Evolutionary conservation across 1,140 invertebrate species (phyloP).

Genomic region (Aphelinus certus): DNA sequence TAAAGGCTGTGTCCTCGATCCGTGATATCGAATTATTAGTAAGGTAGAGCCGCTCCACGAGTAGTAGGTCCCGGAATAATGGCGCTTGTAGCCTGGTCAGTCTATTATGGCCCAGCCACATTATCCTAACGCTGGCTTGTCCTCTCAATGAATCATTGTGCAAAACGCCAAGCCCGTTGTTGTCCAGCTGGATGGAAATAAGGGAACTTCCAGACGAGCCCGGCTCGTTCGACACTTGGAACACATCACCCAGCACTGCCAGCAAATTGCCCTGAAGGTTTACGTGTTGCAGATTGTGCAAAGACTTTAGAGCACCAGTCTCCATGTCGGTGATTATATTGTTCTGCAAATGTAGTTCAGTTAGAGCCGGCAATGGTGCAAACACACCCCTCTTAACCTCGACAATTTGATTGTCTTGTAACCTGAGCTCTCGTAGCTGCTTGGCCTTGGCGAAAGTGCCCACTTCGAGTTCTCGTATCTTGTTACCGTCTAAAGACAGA

Average conservation of each 20-base stretch:
- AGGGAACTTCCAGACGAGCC: conserved; percentile 66
- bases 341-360: conserved; percentile 88
- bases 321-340: conserved; percentile 85
- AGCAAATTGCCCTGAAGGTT: conserved; percentile 87
- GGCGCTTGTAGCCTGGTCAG: conserved; percentile 75
- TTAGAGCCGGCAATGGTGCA: conserved; percentile 78
- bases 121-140: conserved; percentile 82
- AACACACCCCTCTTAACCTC: conserved; percentile 82
- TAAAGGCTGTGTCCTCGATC: conserved; percentile 84
- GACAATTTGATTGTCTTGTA: conserved; percentile 85
- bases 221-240: conserved; percentile 67
- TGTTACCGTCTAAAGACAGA: conserved; percentile 91
- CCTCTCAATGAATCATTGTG: conserved; percentile 82
- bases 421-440: conserved; percentile 80
- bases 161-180: conserved; percentile 80
- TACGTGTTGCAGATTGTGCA: conserved; percentile 85
- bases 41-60: conserved; percentile 81
- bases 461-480: conserved; percentile 80
- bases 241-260: conserved; percentile 81
- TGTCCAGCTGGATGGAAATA: conserved; percentile 86
- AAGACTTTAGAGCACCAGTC: conserved; percentile 81
- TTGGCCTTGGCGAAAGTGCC: conserved; percentile 80
- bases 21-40: conserved; percentile 83
- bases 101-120: conserved; percentile 89
- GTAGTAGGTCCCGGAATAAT: conserved; percentile 78